These are phyloP conservation scores for Drosophila kokeensis DNA, from an alignment of 2,888 invertebrate species.

Conservation along the genomic window DNA sequence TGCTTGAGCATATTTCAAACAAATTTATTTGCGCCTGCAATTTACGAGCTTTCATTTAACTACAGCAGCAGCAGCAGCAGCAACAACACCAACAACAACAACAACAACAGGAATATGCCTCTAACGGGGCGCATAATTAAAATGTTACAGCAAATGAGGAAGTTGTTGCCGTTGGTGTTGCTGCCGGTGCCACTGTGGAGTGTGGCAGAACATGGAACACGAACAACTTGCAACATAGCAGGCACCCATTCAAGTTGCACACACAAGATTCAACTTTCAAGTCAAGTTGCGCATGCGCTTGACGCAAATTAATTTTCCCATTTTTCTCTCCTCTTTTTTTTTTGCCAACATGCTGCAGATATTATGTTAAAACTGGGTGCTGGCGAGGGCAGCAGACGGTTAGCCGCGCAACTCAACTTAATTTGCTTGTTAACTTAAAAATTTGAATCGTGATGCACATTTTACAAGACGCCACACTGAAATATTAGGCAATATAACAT, in stretches of 20 bases:
- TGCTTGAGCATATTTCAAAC: constrained; percentile 68
- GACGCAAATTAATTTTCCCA: constrained; percentile 72
- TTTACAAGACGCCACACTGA: constrained; percentile 9
- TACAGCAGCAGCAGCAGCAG: constrained; percentile 32
- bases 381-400: constrained; percentile 7
- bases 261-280: constrained; percentile 51
- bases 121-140: constrained; percentile 78
- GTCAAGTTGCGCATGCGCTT: constrained; percentile 76
- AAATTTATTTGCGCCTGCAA: constrained; percentile 79
- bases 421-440: constrained; percentile 59
- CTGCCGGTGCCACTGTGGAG: constrained; percentile 20
- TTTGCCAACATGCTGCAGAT: constrained; percentile 48
- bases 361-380: constrained; percentile 59
- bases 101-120: constrained; percentile 47
- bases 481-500: background rate
- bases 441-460: constrained; percentile 40
- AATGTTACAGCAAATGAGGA: constrained; percentile 78
- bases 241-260: constrained; percentile 39
- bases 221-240: constrained; percentile 46
- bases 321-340: constrained; percentile 31
- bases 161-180: constrained; percentile 49
- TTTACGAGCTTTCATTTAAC: constrained; percentile 62
- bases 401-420: constrained; percentile 40
- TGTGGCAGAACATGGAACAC: constrained; percentile 48
- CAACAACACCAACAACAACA: constrained; percentile 23